These are phyloP conservation scores for Sericinus montela DNA, from an alignment of 2,888 invertebrate genomes.

Conservation along the genomic window DNA sequence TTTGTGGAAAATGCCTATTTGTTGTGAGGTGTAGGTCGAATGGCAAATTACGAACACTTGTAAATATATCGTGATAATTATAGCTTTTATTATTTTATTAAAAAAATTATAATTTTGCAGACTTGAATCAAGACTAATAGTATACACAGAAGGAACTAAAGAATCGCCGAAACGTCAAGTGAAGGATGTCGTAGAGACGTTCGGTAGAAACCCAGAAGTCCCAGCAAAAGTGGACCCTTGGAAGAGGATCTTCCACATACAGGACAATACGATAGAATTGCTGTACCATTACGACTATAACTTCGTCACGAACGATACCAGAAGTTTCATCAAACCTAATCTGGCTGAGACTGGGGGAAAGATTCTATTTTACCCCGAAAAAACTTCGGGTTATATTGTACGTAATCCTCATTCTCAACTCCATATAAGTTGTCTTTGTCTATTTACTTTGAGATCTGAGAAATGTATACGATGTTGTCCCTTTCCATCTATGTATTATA, in stretches of 20 bases:
- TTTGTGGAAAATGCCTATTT: too few species aligned
- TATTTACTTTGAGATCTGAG: too few species aligned
- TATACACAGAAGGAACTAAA: slow-evolving; percentile 54
- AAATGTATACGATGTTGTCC: too few species aligned
- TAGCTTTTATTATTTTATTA: too few species aligned
- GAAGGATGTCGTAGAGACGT: slow-evolving; percentile 80
- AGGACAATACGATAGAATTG: slow-evolving; percentile 79
- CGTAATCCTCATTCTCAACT: slow-evolving; percentile 29
- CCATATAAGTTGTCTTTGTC: too few species aligned
- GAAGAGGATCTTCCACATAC: slow-evolving; percentile 80
- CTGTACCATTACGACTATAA: slow-evolving; percentile 82
- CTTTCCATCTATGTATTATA: too few species aligned
- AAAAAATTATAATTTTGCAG: slow-evolving; percentile 30
- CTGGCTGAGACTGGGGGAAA: slow-evolving; percentile 84
- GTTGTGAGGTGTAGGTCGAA: too few species aligned
- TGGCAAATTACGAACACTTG: too few species aligned
- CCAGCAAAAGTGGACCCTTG: slow-evolving; percentile 82
- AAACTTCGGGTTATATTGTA: slow-evolving; percentile 83
- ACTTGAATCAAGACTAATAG: slow-evolving; percentile 50
- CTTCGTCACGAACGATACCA: slow-evolving; percentile 81
- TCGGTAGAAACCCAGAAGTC: slow-evolving; percentile 74
- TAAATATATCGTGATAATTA: too few species aligned
- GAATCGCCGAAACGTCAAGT: slow-evolving; percentile 52
- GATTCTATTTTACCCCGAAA: slow-evolving; percentile 80
- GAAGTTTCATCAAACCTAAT: slow-evolving; percentile 84